These are phyloP conservation scores for Homalodisca vitripennis DNA, from an alignment of 1,140 invertebrate species.

Conservation along the genomic window DNA sequence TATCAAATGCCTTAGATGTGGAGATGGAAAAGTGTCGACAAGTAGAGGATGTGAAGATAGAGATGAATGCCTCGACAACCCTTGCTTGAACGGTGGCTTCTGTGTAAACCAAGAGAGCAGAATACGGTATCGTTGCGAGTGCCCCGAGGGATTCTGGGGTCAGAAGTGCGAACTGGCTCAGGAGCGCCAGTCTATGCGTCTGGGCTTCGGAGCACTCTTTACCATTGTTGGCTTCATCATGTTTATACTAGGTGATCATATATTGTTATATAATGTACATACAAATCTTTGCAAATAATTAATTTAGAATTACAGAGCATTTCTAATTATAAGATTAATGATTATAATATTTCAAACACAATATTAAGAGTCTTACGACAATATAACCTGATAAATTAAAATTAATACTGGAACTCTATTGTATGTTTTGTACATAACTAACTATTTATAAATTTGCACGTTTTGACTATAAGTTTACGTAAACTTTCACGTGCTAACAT, in stretches of 20 bases:
- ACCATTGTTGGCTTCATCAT: conserved; percentile 90
- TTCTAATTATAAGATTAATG: too few species aligned
- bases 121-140: conserved; percentile 77
- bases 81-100: conserved; percentile 84
- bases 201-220: conserved; percentile 89
- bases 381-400: too few species aligned
- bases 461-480: too few species aligned
- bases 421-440: too few species aligned
- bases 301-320: too few species aligned
- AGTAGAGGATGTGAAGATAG: conserved; percentile 88
- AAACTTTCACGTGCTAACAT: too few species aligned
- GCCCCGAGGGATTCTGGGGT: conserved; percentile 88
- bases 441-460: too few species aligned
- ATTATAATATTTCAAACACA: too few species aligned
- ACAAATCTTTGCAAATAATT: too few species aligned
- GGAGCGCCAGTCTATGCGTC: conserved; percentile 85
- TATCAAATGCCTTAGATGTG: conserved; percentile 69
- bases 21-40: conserved; percentile 82
- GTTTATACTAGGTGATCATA: conserved; percentile 73
- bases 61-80: conserved; percentile 88
- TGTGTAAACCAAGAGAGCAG: conserved; percentile 86
- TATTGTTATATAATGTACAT: too few species aligned
- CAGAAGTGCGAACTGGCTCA: conserved; percentile 90
- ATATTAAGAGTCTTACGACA: too few species aligned
- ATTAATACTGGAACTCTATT: too few species aligned